phyloP scores from a whole-genome alignment of 1,140 invertebrate genomes.

The Drosophila pruinosa region DNA sequence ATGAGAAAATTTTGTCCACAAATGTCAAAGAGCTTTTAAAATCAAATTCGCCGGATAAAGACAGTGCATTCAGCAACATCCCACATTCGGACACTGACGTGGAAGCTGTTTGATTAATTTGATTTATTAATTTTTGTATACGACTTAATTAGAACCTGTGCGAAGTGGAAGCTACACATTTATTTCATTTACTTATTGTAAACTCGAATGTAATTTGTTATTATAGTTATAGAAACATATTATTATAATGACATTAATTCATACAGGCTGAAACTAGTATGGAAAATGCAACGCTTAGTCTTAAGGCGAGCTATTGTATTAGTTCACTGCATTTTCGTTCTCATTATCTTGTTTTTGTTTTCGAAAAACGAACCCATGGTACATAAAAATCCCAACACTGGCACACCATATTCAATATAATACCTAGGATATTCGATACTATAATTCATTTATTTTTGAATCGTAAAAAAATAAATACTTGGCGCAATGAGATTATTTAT shows the following conservation, averaged over 20 bases:
- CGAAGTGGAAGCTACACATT: background rate
- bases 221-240: constrained; percentile 26
- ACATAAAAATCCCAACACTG: constrained; percentile 1
- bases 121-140: background rate
- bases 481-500: constrained; percentile 24
- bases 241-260: background rate
- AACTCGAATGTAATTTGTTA: constrained; percentile 40
- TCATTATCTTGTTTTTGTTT: constrained; percentile 19
- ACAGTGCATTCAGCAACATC: background rate
- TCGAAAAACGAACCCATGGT: background rate
- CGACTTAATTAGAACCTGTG: background rate
- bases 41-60: background rate
- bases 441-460: constrained; percentile 17
- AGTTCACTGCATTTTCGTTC: background rate
- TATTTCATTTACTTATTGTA: background rate
- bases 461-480: constrained; percentile 21
- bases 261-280: background rate
- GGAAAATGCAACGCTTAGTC: background rate
- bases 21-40: background rate
- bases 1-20: background rate
- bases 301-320: constrained; percentile 4
- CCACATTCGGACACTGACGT: background rate
- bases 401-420: background rate
- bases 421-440: background rate
- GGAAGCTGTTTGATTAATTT: background rate